These are phyloP conservation scores for Trogon surrucura DNA, from an alignment of 2,113 vertebrate genomes.

Conservation along the genomic window DNA sequence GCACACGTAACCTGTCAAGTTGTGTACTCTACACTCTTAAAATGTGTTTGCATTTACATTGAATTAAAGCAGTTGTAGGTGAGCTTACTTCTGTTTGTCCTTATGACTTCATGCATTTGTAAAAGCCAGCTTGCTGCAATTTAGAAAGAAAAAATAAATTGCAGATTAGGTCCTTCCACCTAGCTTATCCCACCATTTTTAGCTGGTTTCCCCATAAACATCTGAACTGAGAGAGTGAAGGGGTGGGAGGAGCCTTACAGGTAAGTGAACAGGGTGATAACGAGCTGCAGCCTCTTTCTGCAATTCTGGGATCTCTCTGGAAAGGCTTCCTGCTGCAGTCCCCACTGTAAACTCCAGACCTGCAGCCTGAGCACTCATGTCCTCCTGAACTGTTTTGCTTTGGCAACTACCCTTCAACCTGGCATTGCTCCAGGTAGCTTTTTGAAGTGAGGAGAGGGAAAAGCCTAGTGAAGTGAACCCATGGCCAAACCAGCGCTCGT, in stretches of 20 bases:
- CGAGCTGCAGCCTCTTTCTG: background rate
- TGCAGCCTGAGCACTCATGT: background rate
- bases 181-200: accelerated
- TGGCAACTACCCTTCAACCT: background rate
- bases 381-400: background rate
- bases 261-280: background rate
- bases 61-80: background rate
- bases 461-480: background rate
- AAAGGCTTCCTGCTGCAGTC: background rate
- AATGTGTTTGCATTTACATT: background rate
- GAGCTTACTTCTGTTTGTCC: background rate
- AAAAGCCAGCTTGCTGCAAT: background rate
- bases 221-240: background rate
- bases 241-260: background rate
- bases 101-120: background rate
- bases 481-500: background rate
- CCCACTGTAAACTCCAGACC: background rate
- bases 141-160: background rate
- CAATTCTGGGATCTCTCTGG: background rate
- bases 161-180: background rate
- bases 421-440: background rate
- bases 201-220: background rate
- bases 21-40: background rate
- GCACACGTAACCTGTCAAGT: background rate
- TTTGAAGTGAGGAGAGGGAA: background rate